Base-by-base conservation (phyloP, 2,888 invertebrate species). In the Drosophila tanythrix region DNA sequence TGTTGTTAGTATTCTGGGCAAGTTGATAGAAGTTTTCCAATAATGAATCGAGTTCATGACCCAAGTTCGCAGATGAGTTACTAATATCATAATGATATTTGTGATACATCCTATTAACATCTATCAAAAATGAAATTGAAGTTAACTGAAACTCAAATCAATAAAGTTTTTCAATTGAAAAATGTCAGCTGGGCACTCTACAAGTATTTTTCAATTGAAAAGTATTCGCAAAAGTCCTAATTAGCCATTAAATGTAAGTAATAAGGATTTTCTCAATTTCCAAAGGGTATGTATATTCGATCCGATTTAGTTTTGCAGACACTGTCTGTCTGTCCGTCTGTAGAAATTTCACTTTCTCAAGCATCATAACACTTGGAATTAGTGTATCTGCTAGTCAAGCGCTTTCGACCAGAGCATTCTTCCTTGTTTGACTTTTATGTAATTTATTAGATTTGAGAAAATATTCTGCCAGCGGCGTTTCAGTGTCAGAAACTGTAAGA, bases 81-180 rank as follows among this genome's bases (percentile, higher is more conserved):
- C 89, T 87, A 87, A 87, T 87, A 80, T 87, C 80, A 80, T 87
- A 90, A 89, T 90, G 83, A 87, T 79, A 84, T 76, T 81, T 82
- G 72, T 74, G 31, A 31, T 68, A 60, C 67, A 68, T 73, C 73
- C 70, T 73, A 66, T 67, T 74, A 69, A 60, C 67, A 69, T 31
- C 46, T 13, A 52, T 29, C 55, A 56, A 55, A 38, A 36, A 40
- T 15, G 0, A 25, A 80, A 76, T 68, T 71, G 36, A 70, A 79
- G 61, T 75, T 79, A 25, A 46, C 21, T 15, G 70, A 68, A 68
- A 60, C 79, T 60, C 46, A 52, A 72, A 52, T 40, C 36, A 6
- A 31, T n/a, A 63, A 81, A 68, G 50, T 77, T 81, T 59, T 59
- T 59, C 69, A 70, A 70, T 77, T 70, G 69, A 51, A 66, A 77